A percentile compares a stretch with the other conserved stretches of the same genome.
Conservation (phyloP, 2,113 vertebrate species). For the Lichenostomus cassidix region DNA sequence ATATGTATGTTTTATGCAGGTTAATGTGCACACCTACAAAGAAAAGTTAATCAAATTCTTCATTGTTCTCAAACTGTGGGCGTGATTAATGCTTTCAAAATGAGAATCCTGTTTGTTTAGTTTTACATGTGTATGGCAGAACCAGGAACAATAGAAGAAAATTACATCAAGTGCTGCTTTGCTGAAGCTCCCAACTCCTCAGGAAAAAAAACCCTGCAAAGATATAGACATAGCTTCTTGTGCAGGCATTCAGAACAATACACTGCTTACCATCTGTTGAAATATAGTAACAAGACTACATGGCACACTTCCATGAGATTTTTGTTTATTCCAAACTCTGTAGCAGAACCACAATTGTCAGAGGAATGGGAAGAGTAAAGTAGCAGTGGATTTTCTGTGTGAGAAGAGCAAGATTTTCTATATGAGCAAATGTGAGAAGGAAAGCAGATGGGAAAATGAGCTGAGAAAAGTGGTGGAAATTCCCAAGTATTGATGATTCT, state of each 20-base stretch:
- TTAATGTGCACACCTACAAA: background rate
- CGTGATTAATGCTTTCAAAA: background rate
- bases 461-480: background rate
- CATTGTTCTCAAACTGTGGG: background rate
- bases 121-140: background rate
- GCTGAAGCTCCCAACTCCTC: background rate
- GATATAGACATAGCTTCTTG: background rate
- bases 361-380: background rate
- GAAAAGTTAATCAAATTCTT: background rate
- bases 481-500: background rate
- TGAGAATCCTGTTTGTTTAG: background rate
- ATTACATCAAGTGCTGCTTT: background rate
- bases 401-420: background rate
- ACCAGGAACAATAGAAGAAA: constrained; percentile 4
- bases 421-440: background rate
- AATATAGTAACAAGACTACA: background rate
- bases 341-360: background rate
- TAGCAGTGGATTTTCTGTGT: background rate
- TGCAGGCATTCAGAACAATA: background rate
- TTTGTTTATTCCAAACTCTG: background rate
- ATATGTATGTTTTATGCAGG: background rate
- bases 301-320: background rate
- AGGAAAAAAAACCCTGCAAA: background rate
- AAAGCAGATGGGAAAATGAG: background rate
- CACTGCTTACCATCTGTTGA: background rate